Base-by-base conservation (phyloP, 1,140 invertebrate genomes). In the Pemphigus obesinymphae region DNA sequence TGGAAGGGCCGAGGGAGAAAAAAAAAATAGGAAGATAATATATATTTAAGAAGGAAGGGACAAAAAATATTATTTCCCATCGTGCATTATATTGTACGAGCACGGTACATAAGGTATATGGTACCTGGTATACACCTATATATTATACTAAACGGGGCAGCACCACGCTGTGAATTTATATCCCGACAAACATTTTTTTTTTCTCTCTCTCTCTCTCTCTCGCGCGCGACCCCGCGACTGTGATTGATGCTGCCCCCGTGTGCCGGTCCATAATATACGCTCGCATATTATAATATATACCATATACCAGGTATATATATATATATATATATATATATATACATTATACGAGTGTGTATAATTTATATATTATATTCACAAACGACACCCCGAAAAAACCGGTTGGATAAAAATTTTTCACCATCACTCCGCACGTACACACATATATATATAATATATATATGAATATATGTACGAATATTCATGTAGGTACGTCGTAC, bases 101-200 rank as follows among this genome's bases (percentile, higher is more conserved):
- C 53, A 13, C 7, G n/a, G n/a, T 23, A 10, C 17, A n/a, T 55
- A 55, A 23, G 2, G n/a, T 53, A 55, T 50, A 26, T 55, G 15
- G n/a, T 34, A 31, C 7, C 7, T 58, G 2, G 2, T 68, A 23
- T 66, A 37, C 6, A 37, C 11, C 17, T 29, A 34, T 34, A 37
- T 37, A 37, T 1, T 3, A 1, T 8, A 13, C 73, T 13, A 37
- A 76, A 76, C 31, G 31, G 37, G 29, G 73, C 50, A 40, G 53
- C 53, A 43, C 15, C 34, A 61, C 75, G 75, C 75, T 78, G 75
- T 61, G 75, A 78, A 78, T 61, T 76, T 34, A 23, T 76, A 37
- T 58, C 29, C 73, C 43, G 72, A 75, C 72, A 53, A 75, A 75
- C 72, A 31, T 53, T 20, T 75, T n/a, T n/a, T n/a, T n/a, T n/a